These are phyloP conservation scores for Formicarius rufipectus DNA, from an alignment of 2,113 vertebrate genomes.

Conservation along the genomic window DNA sequence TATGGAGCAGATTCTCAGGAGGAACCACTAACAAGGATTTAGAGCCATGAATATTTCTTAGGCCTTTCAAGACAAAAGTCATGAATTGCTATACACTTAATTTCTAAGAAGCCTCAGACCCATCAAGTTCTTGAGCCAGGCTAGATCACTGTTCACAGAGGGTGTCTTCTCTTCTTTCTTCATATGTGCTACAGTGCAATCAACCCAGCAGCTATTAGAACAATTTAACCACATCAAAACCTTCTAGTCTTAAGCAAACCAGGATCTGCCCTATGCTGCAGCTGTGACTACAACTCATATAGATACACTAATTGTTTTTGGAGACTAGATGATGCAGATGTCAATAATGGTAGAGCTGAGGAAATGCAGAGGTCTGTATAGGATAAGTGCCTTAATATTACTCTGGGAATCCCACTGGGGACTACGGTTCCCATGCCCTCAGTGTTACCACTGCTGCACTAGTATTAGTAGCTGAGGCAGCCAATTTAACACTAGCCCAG, in stretches of 20 bases:
- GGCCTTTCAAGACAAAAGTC: background rate
- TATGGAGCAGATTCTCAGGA: background rate
- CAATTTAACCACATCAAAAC: background rate
- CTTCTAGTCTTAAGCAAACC: background rate
- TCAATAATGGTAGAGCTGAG: background rate
- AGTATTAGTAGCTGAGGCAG: fast-evolving
- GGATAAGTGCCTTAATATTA: background rate
- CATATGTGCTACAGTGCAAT: background rate
- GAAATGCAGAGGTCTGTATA: background rate
- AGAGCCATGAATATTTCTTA: background rate
- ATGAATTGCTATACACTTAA: background rate
- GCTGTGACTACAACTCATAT: background rate
- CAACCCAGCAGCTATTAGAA: background rate
- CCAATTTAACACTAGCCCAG: background rate
- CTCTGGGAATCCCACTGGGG: background rate
- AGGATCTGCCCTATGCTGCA: background rate
- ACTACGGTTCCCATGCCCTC: background rate
- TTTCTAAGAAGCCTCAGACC: background rate
- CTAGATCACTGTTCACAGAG: background rate
- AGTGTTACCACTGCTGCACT: background rate
- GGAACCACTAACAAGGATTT: background rate
- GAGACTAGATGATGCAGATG: background rate
- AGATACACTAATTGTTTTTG: background rate
- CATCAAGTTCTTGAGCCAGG: background rate
- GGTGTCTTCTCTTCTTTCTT: background rate